Percentiles rank a stretch among this genome's conserved stretches.
phyloP scores from a whole-genome alignment of 2,113 vertebrate genomes.

The Orthonyx spaldingii region DNA sequence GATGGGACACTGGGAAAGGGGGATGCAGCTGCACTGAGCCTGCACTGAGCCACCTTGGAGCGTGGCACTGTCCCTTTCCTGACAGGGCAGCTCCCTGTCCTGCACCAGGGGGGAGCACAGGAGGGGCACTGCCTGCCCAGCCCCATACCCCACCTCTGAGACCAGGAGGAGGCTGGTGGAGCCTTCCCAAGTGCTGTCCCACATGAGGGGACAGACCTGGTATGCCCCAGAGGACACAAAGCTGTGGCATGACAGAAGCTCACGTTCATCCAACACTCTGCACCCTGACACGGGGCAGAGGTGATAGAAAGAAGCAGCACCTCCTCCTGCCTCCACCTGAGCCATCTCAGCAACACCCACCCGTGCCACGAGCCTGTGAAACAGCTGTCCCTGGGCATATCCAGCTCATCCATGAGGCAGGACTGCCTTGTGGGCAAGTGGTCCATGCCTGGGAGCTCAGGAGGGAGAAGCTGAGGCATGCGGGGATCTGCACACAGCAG shows the following conservation, averaged over 20 bases:
- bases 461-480: not conserved
- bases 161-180: not conserved
- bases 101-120: not conserved
- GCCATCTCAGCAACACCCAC: not conserved
- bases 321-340: not conserved
- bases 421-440: fast-evolving
- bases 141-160: not conserved
- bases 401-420: not conserved
- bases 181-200: not conserved
- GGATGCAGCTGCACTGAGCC: not conserved
- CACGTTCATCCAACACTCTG: fast-evolving
- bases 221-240: not conserved
- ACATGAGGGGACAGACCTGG: not conserved
- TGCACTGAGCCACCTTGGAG: fast-evolving
- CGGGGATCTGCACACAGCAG: fast-evolving
- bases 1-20: fast-evolving
- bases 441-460: fast-evolving
- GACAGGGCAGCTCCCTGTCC: not conserved
- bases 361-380: fast-evolving
- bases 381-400: not conserved
- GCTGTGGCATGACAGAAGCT: fast-evolving
- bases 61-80: not conserved
- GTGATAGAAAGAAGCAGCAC: not conserved
- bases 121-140: not conserved
- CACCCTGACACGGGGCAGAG: fast-evolving